Conservation (phyloP, 2,113 vertebrate genomes). For the Coregonus clupeaformis region DNA sequence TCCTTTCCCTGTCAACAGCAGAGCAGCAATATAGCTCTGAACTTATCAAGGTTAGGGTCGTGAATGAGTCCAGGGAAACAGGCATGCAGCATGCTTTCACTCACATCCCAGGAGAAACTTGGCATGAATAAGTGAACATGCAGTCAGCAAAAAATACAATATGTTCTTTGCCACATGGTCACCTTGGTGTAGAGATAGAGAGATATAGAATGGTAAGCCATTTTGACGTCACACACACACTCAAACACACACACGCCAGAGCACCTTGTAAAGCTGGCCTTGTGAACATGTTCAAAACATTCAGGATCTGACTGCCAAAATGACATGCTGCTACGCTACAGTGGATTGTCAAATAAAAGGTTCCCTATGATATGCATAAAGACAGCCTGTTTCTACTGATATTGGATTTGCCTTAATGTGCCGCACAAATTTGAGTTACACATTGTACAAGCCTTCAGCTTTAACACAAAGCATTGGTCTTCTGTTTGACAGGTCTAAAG, state of each 20-base stretch:
- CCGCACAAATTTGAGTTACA: slow-evolving; percentile 20
- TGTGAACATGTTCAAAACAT: slow-evolving; percentile 2
- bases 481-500: slow-evolving; percentile 30
- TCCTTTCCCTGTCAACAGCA: not conserved
- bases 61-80: not conserved
- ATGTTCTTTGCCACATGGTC: slow-evolving; percentile 19
- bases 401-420: slow-evolving; percentile 14
- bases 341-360: slow-evolving; percentile 20
- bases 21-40: too few species aligned
- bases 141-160: slow-evolving; percentile 1
- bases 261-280: slow-evolving; percentile 18
- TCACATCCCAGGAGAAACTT: slow-evolving; percentile 26
- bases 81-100: not conserved
- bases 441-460: slow-evolving; percentile 13
- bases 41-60: too few species aligned
- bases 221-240: not conserved
- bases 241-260: not conserved
- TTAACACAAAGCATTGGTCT: slow-evolving; percentile 17
- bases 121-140: slow-evolving; percentile 31
- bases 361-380: slow-evolving; percentile 6
- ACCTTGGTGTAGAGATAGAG: slow-evolving; percentile 12
- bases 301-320: slow-evolving; percentile 5
- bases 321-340: slow-evolving; percentile 12
- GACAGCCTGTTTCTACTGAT: slow-evolving; percentile 4
- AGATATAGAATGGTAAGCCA: slow-evolving; percentile 8